Conservation (phyloP, 1,140 invertebrate species). For the Battus philenor region DNA sequence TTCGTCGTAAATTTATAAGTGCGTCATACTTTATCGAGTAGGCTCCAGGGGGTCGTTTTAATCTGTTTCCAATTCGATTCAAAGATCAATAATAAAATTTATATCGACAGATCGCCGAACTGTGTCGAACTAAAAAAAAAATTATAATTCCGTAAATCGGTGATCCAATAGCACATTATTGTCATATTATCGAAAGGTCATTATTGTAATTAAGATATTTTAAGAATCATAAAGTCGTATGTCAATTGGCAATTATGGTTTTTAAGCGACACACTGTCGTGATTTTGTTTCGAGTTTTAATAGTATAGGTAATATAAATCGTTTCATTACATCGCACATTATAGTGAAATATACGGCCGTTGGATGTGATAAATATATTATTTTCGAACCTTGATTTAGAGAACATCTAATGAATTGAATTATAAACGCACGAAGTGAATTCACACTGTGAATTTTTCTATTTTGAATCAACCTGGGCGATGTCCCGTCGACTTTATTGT, state of each 20-base stretch:
- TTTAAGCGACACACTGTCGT: background rate
- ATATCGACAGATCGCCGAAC: slow-evolving; percentile 8
- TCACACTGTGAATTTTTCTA: slow-evolving; percentile 1
- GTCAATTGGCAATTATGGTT: slow-evolving; percentile 1
- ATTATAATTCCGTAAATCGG: slow-evolving; percentile 15
- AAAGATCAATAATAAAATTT: slow-evolving; percentile 11
- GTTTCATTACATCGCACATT: slow-evolving; percentile 1
- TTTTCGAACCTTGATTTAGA: slow-evolving; percentile 12
- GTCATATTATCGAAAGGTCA: slow-evolving; percentile 22
- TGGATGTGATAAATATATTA: slow-evolving; percentile 10
- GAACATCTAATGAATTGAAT: slow-evolving; percentile 11
- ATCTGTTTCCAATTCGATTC: slow-evolving; percentile 22
- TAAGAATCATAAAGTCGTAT: slow-evolving; percentile 13
- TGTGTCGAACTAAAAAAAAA: slow-evolving; percentile 10
- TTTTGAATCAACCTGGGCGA: slow-evolving; percentile 5
- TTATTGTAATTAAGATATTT: slow-evolving; percentile 18
- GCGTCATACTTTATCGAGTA: slow-evolving; percentile 16
- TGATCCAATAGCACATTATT: slow-evolving; percentile 23
- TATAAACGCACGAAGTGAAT: slow-evolving; percentile 2
- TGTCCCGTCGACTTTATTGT: slow-evolving; percentile 1
- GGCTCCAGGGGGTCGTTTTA: slow-evolving; percentile 19
- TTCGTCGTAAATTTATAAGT: slow-evolving; percentile 20
- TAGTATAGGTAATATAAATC: slow-evolving; percentile 2
- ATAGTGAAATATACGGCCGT: slow-evolving; percentile 6
- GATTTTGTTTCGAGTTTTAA: slow-evolving; percentile 1